A percentile compares a stretch with the other conserved stretches of the same genome.
phyloP scores from a whole-genome alignment of 2,888 invertebrate genomes.

The Steinernema hermaphroditum region DNA sequence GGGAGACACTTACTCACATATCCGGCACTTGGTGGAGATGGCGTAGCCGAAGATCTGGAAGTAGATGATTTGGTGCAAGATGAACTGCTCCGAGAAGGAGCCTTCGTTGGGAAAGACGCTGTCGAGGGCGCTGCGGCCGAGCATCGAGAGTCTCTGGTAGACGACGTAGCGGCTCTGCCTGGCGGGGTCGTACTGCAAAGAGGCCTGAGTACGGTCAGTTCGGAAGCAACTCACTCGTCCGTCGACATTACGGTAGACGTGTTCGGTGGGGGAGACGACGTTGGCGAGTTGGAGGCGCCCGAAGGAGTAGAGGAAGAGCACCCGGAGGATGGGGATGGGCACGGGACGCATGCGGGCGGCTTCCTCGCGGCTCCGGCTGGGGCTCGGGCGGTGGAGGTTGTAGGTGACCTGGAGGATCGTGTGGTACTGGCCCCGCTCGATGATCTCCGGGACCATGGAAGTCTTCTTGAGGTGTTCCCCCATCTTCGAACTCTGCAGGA shows the following conservation, averaged over 20 bases:
- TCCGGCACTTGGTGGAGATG: neutral
- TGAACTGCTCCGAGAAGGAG: neutral
- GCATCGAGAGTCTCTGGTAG: neutral
- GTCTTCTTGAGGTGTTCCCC: neutral
- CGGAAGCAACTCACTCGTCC: neutral
- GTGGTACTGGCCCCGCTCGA: constrained; percentile 1
- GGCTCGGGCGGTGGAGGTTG: neutral
- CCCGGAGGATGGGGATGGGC: neutral
- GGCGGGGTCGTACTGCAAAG: neutral
- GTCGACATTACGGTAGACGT: neutral
- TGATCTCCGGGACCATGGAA: neutral
- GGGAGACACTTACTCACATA: neutral
- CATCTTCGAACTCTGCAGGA: neutral
- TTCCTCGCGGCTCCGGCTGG: too few relatives aligned
- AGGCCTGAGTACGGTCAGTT: neutral
- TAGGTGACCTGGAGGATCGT: neutral
- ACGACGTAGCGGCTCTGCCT: neutral
- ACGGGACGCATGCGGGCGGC: too few relatives aligned
- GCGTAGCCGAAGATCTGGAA: neutral
- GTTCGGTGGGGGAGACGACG: neutral
- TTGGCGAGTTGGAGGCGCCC: neutral
- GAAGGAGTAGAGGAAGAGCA: neutral
- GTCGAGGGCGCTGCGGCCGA: neutral
- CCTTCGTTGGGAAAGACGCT: neutral
- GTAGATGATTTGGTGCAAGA: neutral